Base-by-base conservation (phyloP, 2,113 vertebrate species). In the Lepisosteus osseus region DNA sequence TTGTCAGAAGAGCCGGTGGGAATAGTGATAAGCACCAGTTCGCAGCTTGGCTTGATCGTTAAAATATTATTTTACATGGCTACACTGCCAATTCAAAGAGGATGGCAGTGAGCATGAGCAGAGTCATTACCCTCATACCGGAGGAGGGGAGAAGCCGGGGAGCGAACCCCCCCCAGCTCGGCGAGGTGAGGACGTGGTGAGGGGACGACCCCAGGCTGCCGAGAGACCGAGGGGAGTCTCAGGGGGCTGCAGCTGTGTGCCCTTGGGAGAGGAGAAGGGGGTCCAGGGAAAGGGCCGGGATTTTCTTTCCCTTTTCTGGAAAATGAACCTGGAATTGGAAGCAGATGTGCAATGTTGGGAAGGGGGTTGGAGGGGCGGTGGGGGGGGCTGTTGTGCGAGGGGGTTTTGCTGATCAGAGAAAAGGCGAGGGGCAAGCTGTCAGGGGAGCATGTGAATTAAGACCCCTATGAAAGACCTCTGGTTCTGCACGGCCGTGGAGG, bases 391-490 rank as follows among this genome's bases (percentile, higher is more conserved):
- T 78, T 85, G 80, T 83, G 80, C 87, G 80, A 76, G 76, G 83
- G 84, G 75, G 82, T 84, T 81, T 83, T 83, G 70, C 76, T 80
- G 81, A 84, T 82, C 80, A 81, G 81, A 78, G 78, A 83, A 80
- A 82, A 72, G 79, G 8, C 29, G 55, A 55, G 29, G 51, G 15
- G 41, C 29, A 68, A 74, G 63, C 66, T 14, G 61, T 65, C 13
- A 43, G 5, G 74, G 85, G 85, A 88, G 88, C 86, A 89, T 89
- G 88, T 86, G 87, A 92, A 89, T 72, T 82, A 80, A 89, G 89
- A 87, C 87, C 79, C 81, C 74, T 69, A 78, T 12, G 81, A 83
- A 85, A 86, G 82, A 83, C 82, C 81, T 74, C 81, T 76, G 78
- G 86, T 82, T 86, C 85, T 83, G 78, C 84, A 71, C 77, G 78